phyloP scores from a whole-genome alignment of 2,888 invertebrate species.

The Pristionchus entomophagus region DNA sequence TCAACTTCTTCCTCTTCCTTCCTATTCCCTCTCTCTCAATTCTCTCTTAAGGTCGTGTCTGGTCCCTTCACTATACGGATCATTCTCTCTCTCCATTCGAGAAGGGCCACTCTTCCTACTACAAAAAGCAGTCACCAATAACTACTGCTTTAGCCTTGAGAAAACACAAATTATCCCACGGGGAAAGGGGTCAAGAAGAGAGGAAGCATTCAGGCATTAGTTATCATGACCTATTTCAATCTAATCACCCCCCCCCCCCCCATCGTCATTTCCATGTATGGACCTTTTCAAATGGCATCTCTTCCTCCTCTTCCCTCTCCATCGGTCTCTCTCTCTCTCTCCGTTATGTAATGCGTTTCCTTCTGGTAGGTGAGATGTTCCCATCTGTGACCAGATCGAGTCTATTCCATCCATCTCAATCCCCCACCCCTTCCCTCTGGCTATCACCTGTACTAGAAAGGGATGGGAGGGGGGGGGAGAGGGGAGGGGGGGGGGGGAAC shows the following conservation, averaged over 20 bases:
- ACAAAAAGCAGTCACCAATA: background rate
- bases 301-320: background rate
- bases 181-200: slow-evolving; percentile 18
- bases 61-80: background rate
- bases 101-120: background rate
- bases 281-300: slow-evolving; percentile 16
- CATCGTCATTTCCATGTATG: background rate
- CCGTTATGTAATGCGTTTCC: background rate
- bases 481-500: background rate
- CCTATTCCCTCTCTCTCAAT: too few species aligned
- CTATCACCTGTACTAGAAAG: slow-evolving; percentile 5
- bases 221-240: slow-evolving; percentile 10
- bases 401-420: background rate
- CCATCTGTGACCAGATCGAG: background rate
- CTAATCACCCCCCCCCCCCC: background rate
- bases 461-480: background rate
- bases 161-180: background rate
- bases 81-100: background rate
- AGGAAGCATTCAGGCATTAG: background rate
- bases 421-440: background rate
- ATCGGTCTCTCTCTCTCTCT: slow-evolving; percentile 13
- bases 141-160: background rate
- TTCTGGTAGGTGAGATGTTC: background rate
- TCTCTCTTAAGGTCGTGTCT: background rate
- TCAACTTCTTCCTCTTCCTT: slow-evolving; percentile 10